A percentile compares a stretch with the other conserved stretches of the same genome.
phyloP scores from a whole-genome alignment of 2,888 invertebrate genomes.

The Pycnomerus fuliginosus region DNA sequence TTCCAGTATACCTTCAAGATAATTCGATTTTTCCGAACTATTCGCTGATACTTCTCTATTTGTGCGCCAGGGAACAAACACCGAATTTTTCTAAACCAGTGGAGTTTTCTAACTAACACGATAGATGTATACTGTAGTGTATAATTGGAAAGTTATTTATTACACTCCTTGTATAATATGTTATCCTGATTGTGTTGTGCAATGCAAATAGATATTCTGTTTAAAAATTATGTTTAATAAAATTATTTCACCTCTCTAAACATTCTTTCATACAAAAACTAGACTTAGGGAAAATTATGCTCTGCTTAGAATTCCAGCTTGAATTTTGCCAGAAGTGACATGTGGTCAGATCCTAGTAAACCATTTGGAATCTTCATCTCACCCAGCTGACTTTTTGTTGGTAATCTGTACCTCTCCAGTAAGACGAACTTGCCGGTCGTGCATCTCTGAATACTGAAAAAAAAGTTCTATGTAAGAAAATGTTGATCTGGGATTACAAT shows the following conservation, averaged over 20 bases:
- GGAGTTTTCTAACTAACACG: constrained; percentile 32
- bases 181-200: constrained; percentile 49
- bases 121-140: constrained; percentile 33
- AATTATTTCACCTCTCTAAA: constrained; percentile 50
- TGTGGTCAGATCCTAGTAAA: constrained; percentile 77
- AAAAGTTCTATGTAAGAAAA: constrained; percentile 20
- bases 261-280: too few relatives aligned
- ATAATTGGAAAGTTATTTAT: constrained; percentile 48
- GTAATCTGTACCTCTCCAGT: constrained; percentile 65
- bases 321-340: constrained; percentile 76
- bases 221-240: constrained; percentile 47
- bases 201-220: constrained; percentile 32
- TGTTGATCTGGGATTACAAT: constrained; percentile 3
- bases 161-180: constrained; percentile 50
- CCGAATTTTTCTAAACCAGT: constrained; percentile 35
- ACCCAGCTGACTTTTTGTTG: constrained; percentile 54
- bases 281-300: too few relatives aligned
- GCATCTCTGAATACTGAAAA: constrained; percentile 36
- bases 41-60: constrained; percentile 45
- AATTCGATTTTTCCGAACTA: constrained; percentile 18
- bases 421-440: constrained; percentile 58
- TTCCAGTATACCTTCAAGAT: constrained; percentile 13
- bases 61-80: constrained; percentile 45
- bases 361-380: constrained; percentile 72
- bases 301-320: constrained; percentile 55